Conservation (phyloP, 2,113 vertebrate species). For the Laterallus jamaicensis region DNA sequence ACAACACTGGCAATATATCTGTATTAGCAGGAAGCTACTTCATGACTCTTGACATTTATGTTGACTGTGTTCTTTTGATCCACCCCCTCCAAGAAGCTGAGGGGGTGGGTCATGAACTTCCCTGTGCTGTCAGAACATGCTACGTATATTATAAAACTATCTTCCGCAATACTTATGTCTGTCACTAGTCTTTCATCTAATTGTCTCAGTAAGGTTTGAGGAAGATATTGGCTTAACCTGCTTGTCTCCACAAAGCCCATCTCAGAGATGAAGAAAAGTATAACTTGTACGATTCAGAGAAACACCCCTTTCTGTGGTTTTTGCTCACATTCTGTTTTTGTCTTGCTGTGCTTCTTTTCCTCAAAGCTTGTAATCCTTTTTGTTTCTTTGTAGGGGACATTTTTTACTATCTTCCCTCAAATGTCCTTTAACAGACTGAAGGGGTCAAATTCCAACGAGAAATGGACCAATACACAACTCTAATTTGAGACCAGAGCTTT, state of each 20-base stretch:
- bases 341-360: not conserved
- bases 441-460: not conserved
- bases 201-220: not conserved
- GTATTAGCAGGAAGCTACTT: not conserved
- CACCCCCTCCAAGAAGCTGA: not conserved
- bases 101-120: not conserved
- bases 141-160: not conserved
- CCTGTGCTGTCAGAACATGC: not conserved
- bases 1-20: fast-evolving
- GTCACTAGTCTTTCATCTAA: not conserved
- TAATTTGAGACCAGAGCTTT: not conserved
- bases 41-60: not conserved
- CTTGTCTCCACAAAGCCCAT: not conserved
- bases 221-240: not conserved
- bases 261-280: not conserved
- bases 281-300: not conserved
- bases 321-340: not conserved
- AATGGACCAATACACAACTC: not conserved
- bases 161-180: not conserved
- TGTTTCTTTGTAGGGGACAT: not conserved
- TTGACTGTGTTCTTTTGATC: not conserved
- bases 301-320: not conserved
- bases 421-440: not conserved
- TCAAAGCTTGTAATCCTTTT: not conserved
- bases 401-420: not conserved